phyloP scores from a whole-genome alignment of 2,113 vertebrate species.

The Probosciger aterrimus region DNA sequence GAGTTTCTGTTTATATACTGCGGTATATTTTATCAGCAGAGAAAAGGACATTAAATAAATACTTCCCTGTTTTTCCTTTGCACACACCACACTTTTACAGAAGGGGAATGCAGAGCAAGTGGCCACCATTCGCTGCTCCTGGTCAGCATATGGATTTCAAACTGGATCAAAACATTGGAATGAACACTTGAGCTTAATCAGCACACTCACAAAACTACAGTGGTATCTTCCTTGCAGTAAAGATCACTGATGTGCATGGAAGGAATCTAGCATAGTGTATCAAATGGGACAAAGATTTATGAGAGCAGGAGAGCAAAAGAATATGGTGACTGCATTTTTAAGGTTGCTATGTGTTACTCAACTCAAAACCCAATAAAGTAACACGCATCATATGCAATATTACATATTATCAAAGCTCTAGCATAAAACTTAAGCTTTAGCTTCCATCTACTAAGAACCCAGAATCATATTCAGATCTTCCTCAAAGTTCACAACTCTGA shows the following conservation, averaged over 20 bases:
- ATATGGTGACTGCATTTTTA: neutral
- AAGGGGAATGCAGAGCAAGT: neutral
- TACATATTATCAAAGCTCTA: neutral
- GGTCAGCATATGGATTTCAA: accelerated
- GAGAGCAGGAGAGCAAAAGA: neutral
- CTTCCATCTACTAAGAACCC: neutral
- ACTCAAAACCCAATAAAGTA: neutral
- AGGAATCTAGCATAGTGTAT: neutral
- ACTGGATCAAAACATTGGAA: neutral
- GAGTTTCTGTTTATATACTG: neutral
- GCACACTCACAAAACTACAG: no score
- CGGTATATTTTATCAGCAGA: neutral
- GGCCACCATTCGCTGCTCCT: neutral
- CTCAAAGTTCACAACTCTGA: neutral
- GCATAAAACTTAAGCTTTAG: neutral
- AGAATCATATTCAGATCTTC: neutral
- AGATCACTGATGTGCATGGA: neutral
- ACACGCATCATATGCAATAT: neutral
- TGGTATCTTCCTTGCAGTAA: neutral
- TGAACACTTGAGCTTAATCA: neutral
- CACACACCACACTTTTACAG: neutral
- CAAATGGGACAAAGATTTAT: neutral
- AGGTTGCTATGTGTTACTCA: neutral
- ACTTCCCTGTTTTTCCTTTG: neutral
- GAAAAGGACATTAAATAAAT: neutral